Evolutionary conservation across 2,888 invertebrate species (phyloP), one percentile per base, ranked within the genome.

Genomic region (Maniola hyperantus): DNA sequence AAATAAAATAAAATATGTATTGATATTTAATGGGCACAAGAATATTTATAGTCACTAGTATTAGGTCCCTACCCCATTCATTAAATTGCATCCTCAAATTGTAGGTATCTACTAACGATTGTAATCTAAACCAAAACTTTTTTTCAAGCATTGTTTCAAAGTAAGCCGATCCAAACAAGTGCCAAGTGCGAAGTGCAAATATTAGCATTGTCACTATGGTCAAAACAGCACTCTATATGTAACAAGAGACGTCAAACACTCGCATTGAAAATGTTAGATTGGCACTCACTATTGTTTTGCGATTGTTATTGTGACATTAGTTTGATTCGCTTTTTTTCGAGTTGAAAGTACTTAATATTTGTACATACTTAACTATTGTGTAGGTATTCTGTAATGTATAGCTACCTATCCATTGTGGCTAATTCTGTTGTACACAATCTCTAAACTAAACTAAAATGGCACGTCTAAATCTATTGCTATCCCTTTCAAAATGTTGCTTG

Each of bases 131-230:
- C 34, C 1, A 26, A 8, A 0, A 4, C 11, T 11, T 39, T 59
- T 44, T 67, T 59, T 48, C 53, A 13, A 55, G 51, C 61, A 54
- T 39, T 55, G 18, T 51, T 44, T 34, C 33, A 57, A 48, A 64
- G 48, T 55, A 46, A 57, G 48, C 59, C 50, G 54, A 64, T 72
- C 67, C 68, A 73, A 75, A 76, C 73, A 72, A 67, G 71, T 72
- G 77, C 72, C 75, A 80, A 82, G 83, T 83, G 83, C 75, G 77
- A 81, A 79, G 65, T 71, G 71, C 79, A 83, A 88, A 88, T 86
- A 85, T 87, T 88, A 78, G 76, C 78, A 53, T 64, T 68, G 75
- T 76, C 72, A 73, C 78, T 78, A 80, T 78, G 79, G 80, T 76
- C 80, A 78, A 81, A 80, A 82, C 79, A 79, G 78, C 75, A 77